phyloP scores from a whole-genome alignment of 2,888 invertebrate genomes.

The Podabrus alpinus region DNA sequence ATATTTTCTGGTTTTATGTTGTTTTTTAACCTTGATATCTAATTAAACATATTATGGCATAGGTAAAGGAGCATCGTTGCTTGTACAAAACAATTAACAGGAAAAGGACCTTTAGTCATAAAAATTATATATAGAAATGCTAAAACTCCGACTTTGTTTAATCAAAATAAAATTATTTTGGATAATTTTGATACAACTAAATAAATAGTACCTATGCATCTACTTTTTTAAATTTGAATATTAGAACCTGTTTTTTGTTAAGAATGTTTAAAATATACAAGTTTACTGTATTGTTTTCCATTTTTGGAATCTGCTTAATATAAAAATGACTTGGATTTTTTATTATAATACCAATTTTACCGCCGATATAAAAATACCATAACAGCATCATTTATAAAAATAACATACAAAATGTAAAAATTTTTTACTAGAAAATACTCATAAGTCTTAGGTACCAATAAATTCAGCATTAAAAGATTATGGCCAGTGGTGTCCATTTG shows the following conservation, averaged over 20 bases:
- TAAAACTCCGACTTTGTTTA: too few species aligned
- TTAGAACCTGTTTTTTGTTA: not conserved
- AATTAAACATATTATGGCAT: not conserved
- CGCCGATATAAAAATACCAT: not conserved
- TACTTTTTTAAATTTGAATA: not conserved
- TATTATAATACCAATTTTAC: not conserved
- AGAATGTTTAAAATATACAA: not conserved
- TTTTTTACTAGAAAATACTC: too few species aligned
- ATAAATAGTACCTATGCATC: too few species aligned
- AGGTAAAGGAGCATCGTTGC: not conserved
- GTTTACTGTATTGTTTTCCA: not conserved
- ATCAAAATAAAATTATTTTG: too few species aligned
- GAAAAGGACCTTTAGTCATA: not conserved
- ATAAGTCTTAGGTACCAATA: too few species aligned
- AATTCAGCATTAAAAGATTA: too few species aligned
- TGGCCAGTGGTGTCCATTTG: too few species aligned
- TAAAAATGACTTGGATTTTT: not conserved
- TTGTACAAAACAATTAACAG: not conserved
- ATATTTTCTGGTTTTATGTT: slow-evolving; percentile 25
- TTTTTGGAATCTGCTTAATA: not conserved
- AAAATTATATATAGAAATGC: not conserved
- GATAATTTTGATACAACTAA: not conserved
- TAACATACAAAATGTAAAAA: too few species aligned
- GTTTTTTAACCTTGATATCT: slow-evolving; percentile 4
- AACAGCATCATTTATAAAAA: not conserved